Evolutionary conservation across 2,888 invertebrate species (phyloP), one percentile per base, ranked within the genome.

Genomic region (Polydesmus complanatus): DNA sequence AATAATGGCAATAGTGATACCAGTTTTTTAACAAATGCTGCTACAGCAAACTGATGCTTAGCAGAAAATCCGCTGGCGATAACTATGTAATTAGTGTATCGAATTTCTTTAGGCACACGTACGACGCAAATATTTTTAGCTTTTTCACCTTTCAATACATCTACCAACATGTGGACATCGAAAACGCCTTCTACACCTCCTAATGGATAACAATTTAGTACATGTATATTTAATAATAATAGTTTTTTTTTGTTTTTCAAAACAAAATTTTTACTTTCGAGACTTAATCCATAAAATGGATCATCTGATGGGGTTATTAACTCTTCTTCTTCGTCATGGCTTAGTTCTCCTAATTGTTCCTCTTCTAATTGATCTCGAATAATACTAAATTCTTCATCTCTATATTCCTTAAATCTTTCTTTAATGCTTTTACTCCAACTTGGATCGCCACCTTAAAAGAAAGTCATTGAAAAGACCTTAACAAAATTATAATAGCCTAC

Each of bases 61-160:
- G 62, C 52, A 0, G 75, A 75, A 22, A 67, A 67, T 3, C 70
- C 73, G 60, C 83, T 85, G 1, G 84, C 87, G 8, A 95, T 75
- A 61, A 91, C 86, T 70, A 95, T 82, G 68, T 89, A 85, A 72
- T 91, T 85, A 18, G 88, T 87, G 76, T 92, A 94, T 64, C 83
- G 82, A 8, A 85, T 75, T 54, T 86, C 80, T 60, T 78, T 72
- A 0, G 93, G 86, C 1, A 94, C 81, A 52, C 79, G 73, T 37
- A 85, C 85, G 1, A 90, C 90, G 76, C 88, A 89, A 65, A 94
- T 80, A 70, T 94, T 81, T 69, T 78, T 78, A 0, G 83, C 85
- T 70, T 86, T 89, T 73, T 93, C 90, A 69, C 81, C 79, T 65
- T 79, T 78, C 27, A 96, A 74, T 25, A 91, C 74, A 21, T 83